Evolutionary conservation across 2,113 vertebrate species (phyloP).

Genomic region (Chionis minor): DNA sequence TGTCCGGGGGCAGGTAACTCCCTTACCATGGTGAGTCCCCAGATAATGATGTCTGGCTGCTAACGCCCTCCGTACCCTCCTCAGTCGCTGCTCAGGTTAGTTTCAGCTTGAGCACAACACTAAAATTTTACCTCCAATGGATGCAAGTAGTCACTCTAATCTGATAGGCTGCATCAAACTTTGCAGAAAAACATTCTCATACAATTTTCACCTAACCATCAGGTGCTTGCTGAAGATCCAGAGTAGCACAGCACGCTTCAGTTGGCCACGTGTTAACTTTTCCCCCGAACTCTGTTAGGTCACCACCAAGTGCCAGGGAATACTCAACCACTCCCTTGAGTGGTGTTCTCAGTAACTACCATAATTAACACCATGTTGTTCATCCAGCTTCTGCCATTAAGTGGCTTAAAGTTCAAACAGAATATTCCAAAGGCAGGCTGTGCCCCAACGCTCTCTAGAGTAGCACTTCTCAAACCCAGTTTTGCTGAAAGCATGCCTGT

Average conservation of each 20-base stretch:
- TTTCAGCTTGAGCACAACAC: neutral
- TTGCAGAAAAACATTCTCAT: neutral
- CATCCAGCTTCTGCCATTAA: neutral
- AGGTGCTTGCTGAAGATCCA: neutral
- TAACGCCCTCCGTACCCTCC: neutral
- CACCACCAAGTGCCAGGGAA: neutral
- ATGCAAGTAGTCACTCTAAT: neutral
- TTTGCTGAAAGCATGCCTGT: neutral
- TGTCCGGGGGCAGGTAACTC: neutral
- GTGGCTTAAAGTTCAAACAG: neutral
- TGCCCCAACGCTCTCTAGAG: neutral
- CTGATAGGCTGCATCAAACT: neutral
- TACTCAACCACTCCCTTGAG: neutral
- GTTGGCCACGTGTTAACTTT: neutral
- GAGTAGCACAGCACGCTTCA: neutral
- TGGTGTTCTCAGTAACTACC: neutral
- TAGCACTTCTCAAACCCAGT: neutral
- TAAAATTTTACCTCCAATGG: neutral
- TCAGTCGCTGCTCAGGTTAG: neutral
- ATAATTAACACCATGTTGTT: neutral
- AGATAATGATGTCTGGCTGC: neutral
- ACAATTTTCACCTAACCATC: neutral
- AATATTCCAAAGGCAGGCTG: neutral
- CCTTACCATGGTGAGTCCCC: neutral
- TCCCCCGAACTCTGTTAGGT: neutral